These are phyloP conservation scores for Eidolon helvum DNA, from an alignment of 2,113 vertebrate species.

Conservation along the genomic window DNA sequence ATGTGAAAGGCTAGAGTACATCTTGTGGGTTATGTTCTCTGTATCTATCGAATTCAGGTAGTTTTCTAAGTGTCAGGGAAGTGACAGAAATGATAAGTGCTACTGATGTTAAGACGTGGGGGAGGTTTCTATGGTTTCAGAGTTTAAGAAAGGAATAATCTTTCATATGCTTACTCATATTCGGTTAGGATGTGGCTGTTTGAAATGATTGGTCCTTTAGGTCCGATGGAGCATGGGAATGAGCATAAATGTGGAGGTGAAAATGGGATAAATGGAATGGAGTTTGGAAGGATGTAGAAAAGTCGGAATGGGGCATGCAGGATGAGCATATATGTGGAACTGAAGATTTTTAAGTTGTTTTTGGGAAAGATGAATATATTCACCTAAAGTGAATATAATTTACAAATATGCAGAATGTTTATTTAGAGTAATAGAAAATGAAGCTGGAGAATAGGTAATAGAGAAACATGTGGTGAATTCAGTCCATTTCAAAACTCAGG, in stretches of 20 bases:
- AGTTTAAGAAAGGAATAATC: neutral
- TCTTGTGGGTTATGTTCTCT: neutral
- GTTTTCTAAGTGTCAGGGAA: conserved; percentile 2
- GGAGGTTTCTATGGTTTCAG: neutral
- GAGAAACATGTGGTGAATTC: neutral
- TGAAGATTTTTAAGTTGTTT: neutral
- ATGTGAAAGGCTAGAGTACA: neutral
- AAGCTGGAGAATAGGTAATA: neutral
- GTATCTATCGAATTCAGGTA: neutral
- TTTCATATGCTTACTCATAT: neutral
- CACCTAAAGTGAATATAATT: neutral
- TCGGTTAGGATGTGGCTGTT: neutral
- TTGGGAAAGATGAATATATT: neutral
- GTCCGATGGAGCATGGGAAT: neutral
- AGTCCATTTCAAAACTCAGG: neutral
- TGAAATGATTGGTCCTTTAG: neutral
- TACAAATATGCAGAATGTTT: neutral
- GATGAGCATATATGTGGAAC: neutral
- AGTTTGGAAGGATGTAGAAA: neutral
- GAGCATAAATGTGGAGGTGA: neutral
- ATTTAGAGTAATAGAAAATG: neutral
- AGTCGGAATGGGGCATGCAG: neutral
- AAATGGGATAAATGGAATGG: neutral
- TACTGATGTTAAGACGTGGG: neutral
- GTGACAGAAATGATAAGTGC: neutral